Percentiles rank a stretch among this genome's conserved stretches.
phyloP scores from a whole-genome alignment of 2,113 vertebrate genomes.

The Lampris megalopsis region DNA sequence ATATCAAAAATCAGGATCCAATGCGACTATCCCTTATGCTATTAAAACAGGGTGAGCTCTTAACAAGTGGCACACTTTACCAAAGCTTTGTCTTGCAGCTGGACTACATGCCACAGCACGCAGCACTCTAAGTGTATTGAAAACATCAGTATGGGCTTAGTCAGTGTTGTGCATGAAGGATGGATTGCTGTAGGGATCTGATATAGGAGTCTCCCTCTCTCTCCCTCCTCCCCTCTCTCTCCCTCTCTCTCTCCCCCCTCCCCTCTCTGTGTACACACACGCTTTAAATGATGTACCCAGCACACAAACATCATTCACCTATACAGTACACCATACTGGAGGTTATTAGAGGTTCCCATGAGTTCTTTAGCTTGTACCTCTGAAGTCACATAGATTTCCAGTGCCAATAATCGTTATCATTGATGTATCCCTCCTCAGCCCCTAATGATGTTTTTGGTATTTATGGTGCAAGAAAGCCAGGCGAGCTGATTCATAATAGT shows the following conservation, averaged over 20 bases:
- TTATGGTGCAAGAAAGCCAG: constrained; percentile 68
- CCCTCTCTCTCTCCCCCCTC: constrained; percentile 21
- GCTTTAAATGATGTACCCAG: constrained; percentile 35
- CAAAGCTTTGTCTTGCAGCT: background rate
- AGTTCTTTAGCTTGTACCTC: constrained; percentile 47
- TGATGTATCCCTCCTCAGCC: constrained; percentile 68
- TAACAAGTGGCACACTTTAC: background rate
- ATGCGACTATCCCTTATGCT: too few relatives aligned
- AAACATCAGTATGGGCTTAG: constrained; percentile 13
- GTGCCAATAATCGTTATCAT: constrained; percentile 72
- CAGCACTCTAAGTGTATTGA: background rate
- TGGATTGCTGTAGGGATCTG: constrained; percentile 23
- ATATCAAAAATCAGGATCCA: too few relatives aligned
- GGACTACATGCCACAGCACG: background rate
- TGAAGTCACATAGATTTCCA: constrained; percentile 45
- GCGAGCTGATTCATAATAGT: constrained; percentile 69
- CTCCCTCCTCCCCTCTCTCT: constrained; percentile 11
- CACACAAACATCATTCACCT: constrained; percentile 45
- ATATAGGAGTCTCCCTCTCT: background rate
- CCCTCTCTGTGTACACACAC: constrained; percentile 20
- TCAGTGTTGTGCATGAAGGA: constrained; percentile 10
- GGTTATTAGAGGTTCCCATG: constrained; percentile 59
- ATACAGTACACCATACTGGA: constrained; percentile 22
- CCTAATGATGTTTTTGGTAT: constrained; percentile 76
- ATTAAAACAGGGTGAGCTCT: background rate